Evolutionary conservation across 2,797 vertebrate species (phyloP), one percentile per base, ranked within the genome.

Genomic region (Arctocebus calabarensis): DNA sequence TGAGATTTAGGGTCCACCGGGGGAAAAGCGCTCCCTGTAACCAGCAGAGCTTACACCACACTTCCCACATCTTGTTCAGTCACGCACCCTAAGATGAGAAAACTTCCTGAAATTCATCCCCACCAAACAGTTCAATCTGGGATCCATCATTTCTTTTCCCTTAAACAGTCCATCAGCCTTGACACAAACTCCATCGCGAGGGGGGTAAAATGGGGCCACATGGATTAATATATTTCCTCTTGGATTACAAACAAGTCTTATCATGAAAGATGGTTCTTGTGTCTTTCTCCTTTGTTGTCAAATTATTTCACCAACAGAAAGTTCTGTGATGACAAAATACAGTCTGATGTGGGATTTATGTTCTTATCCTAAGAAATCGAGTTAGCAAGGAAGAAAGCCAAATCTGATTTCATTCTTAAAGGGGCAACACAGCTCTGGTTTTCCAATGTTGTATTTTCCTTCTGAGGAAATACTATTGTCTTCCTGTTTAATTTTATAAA

Each of bases 401-500:
- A 45, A 73, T 7, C 29, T 57, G n/a, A 27, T 48, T 89, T 88
- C 81, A 45, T 70, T 88, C 55, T 82, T 62, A 95, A 64, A 73
- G 5, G 61, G 45, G 9, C 66, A 23, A 74, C 14, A 37, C 16
- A 59, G 22, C 81, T 86, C 52, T 43, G 48, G 40, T 37, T 82
- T 90, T 88, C 71, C 91, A 61, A 59, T 84, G 91, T 96, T 70
- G 11, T 34, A 61, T 96, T 91, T 91, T 90, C 55, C 77, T 96
- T 81, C 52, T 68, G 17, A 82, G 73, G 84, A 29, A 66, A 64
- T 3, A 9, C 2, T 88, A 48, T 48, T 22, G 73, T 82, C 74
- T 52, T 32, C 57, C 89, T 66, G 16, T 59, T 93, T 87, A 93
- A 91, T 86, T 91, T 87, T 57, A 68, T 5, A 87, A 71, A 91